Conservation (phyloP, 2,888 invertebrate genomes). For the Zootermopsis nevadensis region DNA sequence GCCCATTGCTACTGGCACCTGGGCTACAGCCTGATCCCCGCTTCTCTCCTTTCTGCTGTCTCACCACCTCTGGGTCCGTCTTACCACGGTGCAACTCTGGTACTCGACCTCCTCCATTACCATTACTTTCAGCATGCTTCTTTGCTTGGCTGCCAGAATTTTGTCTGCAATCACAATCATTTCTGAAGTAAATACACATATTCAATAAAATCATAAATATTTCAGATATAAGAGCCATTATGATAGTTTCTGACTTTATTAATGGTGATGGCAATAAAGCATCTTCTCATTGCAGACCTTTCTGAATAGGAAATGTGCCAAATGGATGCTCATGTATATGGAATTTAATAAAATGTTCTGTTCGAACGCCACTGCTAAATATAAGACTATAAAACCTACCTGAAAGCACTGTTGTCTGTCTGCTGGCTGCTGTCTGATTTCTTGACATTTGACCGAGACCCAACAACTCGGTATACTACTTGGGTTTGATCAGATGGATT, state of each 20-base stretch:
- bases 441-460: conserved; percentile 57
- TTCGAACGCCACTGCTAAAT: too few relatives aligned
- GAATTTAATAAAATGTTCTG: too few relatives aligned
- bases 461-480: conserved; percentile 58
- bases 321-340: too few relatives aligned
- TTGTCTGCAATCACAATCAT: conserved; percentile 53
- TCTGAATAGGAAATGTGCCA: too few relatives aligned
- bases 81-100: conserved; percentile 54
- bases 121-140: conserved; percentile 63
- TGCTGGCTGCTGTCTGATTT: conserved; percentile 68
- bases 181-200: too few relatives aligned
- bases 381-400: conserved; percentile 53
- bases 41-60: conserved; percentile 53
- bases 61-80: conserved; percentile 55
- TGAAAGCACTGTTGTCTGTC: conserved; percentile 66
- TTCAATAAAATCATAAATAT: too few relatives aligned
- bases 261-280: too few relatives aligned
- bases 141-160: conserved; percentile 65
- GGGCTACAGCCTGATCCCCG: conserved; percentile 56
- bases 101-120: conserved; percentile 56
- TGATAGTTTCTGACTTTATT: too few relatives aligned
- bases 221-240: too few relatives aligned
- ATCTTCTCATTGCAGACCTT: too few relatives aligned
- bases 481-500: conserved; percentile 46
- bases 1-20: conserved; percentile 49